Evolutionary conservation across 2,797 vertebrate species (phyloP), one percentile per base, ranked within the genome.

Genomic region (Oryzias sinensis): DNA sequence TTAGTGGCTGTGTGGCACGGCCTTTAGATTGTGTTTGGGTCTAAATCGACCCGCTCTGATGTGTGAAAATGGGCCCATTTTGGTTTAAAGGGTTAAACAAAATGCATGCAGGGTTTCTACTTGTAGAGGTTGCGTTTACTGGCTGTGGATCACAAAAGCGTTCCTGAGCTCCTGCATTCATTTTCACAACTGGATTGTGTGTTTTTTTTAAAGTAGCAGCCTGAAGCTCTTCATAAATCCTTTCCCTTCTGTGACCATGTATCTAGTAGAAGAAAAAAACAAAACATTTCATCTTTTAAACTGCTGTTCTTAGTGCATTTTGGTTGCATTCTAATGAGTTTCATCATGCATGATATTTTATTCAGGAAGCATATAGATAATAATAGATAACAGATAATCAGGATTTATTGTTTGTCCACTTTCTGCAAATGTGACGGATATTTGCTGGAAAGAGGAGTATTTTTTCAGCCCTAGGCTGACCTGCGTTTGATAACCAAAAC

Each of bases 381-480:
- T n/a, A n/a, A n/a, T n/a, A n/a, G n/a, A n/a, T n/a, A n/a, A n/a
- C n/a, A 46, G 55, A 49, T 67, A 62, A 67, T 59, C 1, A 59
- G n/a, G 0, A 37, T 17, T 22, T n/a, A 48, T 66, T 54, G 41
- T 51, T 55, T 66, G 66, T 77, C 65, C 46, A 14, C 16, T 43
- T 7, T 59, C 56, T 49, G 62, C 45, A 64, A 67, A 62, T 45
- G 0, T 29, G 65, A 63, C 74, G 65, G 58, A 80, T 71, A 77
- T 82, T 75, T 53, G 64, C 71, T 22, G 44, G 17, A 65, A 64
- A 71, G 0, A 46, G 43, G 45, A 25, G 0, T 11, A 74, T 65
- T 53, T 65, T 53, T 74, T 65, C 74, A 72, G 47, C 18, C 6
- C 61, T 59, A 56, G 2, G 9, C 29, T 18, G 44, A 53, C 41